phyloP scores from a whole-genome alignment of 1,140 invertebrate genomes.

The Maniola jurtina region DNA sequence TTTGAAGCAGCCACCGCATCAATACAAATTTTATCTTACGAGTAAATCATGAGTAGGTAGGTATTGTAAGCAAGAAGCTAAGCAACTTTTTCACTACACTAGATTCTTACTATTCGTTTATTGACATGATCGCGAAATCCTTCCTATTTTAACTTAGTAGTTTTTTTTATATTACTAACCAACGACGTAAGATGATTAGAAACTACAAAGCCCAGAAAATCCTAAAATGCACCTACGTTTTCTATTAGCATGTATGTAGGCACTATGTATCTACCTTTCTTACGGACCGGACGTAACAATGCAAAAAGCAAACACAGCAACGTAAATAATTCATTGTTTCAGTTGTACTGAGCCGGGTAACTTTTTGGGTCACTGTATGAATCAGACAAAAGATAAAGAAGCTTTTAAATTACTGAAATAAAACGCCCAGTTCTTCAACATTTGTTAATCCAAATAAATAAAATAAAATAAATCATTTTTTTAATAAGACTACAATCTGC shows the following conservation, averaged over 20 bases:
- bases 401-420: conserved; percentile 1
- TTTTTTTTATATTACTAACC: no score
- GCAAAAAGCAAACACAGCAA: conserved; percentile 29
- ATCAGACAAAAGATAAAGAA: conserved; percentile 26
- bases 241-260: not conserved
- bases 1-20: no score
- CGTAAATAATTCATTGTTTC: conserved; percentile 34
- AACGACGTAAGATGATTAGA: no score
- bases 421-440: not conserved
- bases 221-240: not conserved
- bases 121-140: no score
- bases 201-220: not conserved
- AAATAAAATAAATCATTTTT: no score
- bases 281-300: conserved; percentile 22
- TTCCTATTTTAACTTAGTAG: no score
- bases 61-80: no score
- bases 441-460: not conserved
- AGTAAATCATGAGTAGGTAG: no score
- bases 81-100: no score
- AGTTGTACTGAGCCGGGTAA: conserved; percentile 25
- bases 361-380: conserved; percentile 31
- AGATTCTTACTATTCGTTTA: no score
- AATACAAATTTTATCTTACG: no score
- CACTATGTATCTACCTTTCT: not conserved
- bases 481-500: no score